Conservation (phyloP, 2,797 vertebrate species). For the Hippopotamyrus pictus region DNA sequence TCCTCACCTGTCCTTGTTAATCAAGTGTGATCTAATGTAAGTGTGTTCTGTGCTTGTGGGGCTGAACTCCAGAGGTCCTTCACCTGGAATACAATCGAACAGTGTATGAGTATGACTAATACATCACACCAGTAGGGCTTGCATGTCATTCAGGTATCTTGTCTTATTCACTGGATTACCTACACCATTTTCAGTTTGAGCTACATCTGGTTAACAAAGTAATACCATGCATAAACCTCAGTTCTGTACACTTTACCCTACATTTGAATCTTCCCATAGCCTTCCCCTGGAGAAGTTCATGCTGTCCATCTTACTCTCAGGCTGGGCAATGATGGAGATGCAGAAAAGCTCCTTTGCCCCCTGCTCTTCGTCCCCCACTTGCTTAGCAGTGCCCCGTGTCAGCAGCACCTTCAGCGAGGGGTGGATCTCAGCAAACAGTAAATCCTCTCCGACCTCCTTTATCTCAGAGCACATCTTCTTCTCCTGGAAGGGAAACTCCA, state of each 20-base stretch:
- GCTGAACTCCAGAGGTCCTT: conserved; percentile 60
- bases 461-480: conserved; percentile 29
- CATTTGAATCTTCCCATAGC: not conserved
- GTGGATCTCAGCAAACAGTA: conserved; percentile 39
- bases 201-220: not conserved
- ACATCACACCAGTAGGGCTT: not conserved
- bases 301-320: conserved; percentile 70
- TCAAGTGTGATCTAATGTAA: conserved; percentile 33
- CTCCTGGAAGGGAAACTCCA: conserved; percentile 30
- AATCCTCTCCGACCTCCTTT: conserved; percentile 36
- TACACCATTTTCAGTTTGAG: not conserved
- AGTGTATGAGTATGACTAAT: not conserved
- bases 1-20: conserved; percentile 44
- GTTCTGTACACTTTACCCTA: not conserved
- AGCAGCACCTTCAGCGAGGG: conserved; percentile 58
- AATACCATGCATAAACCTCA: not conserved
- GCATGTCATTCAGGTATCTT: not conserved
- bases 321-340: conserved; percentile 80
- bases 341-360: conserved; percentile 38
- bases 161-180: not conserved
- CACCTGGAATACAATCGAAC: conserved; percentile 44
- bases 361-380: conserved; percentile 51
- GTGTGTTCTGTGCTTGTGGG: conserved; percentile 43
- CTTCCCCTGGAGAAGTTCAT: not conserved
- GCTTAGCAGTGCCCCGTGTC: conserved; percentile 77